These are phyloP conservation scores for Aelia acuminata DNA, from an alignment of 2,888 invertebrate species.

Conservation along the genomic window DNA sequence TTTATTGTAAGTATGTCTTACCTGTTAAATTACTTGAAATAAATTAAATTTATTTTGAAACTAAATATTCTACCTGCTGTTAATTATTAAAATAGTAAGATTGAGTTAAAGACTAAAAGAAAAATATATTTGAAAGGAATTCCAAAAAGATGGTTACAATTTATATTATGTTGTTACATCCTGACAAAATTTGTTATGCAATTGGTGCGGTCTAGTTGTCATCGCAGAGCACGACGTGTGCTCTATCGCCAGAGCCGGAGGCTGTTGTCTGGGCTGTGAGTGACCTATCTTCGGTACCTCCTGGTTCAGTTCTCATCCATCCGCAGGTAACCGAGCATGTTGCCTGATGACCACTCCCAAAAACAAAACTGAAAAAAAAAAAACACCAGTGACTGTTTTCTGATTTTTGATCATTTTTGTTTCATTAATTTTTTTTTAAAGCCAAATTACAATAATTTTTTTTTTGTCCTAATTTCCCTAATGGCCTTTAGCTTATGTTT, in stretches of 20 bases:
- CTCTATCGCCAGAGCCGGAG: conserved; percentile 66
- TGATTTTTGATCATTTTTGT: neutral
- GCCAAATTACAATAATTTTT: no score
- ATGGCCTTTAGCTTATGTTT: neutral
- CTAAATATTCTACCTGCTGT: neutral
- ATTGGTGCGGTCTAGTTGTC: conserved; percentile 68
- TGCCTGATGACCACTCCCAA: conserved; percentile 24
- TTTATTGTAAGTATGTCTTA: neutral
- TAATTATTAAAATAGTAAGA: neutral
- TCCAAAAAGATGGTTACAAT: no score
- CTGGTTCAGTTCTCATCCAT: conserved; percentile 90
- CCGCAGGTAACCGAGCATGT: conserved; percentile 74
- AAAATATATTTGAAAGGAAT: no score
- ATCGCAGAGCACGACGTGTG: conserved; percentile 69
- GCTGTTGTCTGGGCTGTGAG: conserved; percentile 88
- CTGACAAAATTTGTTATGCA: conserved; percentile 54
- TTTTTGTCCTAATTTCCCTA: neutral
- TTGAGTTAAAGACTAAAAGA: neutral
- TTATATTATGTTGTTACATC: neutral
- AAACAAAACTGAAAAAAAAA: neutral
- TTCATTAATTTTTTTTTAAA: no score
- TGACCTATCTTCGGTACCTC: conserved; percentile 86
- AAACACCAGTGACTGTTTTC: neutral
- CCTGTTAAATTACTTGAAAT: neutral
- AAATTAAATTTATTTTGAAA: neutral